These are phyloP conservation scores for Spea multiplicata DNA, from an alignment of 2,113 vertebrate genomes.

Conservation along the genomic window DNA sequence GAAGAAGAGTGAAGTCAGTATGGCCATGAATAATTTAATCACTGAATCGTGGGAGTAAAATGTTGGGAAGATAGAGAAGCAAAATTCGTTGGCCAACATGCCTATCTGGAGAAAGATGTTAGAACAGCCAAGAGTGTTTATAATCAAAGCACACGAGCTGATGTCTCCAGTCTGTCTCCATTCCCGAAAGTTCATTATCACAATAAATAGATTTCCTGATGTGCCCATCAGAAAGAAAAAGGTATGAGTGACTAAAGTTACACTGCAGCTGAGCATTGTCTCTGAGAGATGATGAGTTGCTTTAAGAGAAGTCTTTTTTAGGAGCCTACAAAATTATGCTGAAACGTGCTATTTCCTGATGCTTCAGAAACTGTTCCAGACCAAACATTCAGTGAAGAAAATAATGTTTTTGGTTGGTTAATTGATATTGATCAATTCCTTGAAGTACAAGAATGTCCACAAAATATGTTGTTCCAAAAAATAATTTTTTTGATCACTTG, in stretches of 20 bases:
- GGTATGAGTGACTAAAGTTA: neutral
- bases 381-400: neutral
- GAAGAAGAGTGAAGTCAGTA: neutral
- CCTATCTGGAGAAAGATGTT: slow-evolving; percentile 49
- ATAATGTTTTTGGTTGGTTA: too few species aligned
- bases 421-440: too few species aligned
- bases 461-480: neutral
- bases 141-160: slow-evolving; percentile 31
- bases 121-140: slow-evolving; percentile 45
- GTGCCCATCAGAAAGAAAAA: neutral
- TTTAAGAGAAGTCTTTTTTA: neutral
- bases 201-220: slow-evolving; percentile 45
- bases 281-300: too few species aligned
- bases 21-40: neutral
- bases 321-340: neutral
- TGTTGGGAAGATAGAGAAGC: neutral
- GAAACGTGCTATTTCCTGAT: neutral
- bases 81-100: slow-evolving; percentile 38
- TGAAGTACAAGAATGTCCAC: neutral
- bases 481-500: too few species aligned
- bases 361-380: neutral
- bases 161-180: slow-evolving; percentile 47
- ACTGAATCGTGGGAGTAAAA: neutral
- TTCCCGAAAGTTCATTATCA: slow-evolving; percentile 2
- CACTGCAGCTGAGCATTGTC: neutral